phyloP scores from a whole-genome alignment of 2,113 vertebrate species.

The Grantiella picta region DNA sequence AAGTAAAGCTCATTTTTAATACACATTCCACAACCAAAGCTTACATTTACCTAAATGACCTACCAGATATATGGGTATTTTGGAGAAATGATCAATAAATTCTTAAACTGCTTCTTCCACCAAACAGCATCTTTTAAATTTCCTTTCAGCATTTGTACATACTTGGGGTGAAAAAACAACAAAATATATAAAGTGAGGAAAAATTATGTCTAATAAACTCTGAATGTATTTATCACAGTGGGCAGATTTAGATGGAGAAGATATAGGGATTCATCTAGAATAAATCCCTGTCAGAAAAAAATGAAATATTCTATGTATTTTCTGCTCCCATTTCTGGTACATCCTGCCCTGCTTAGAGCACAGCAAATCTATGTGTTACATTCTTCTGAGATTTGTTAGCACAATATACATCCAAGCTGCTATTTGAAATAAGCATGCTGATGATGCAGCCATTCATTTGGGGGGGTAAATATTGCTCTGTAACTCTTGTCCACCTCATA shows the following conservation, averaged over 20 bases:
- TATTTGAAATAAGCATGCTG: not conserved
- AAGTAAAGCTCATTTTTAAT: slow-evolving; percentile 15
- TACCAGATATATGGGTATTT: slow-evolving; percentile 9
- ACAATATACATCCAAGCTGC: not conserved
- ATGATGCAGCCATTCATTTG: not conserved
- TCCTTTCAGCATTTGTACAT: not conserved
- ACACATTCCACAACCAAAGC: not conserved
- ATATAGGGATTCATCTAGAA: not conserved
- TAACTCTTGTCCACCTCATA: not conserved
- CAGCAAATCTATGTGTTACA: not conserved
- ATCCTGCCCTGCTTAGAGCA: not conserved
- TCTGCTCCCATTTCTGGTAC: not conserved
- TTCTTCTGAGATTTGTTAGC: not conserved
- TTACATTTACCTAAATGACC: slow-evolving; percentile 16
- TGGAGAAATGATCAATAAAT: slow-evolving; percentile 23
- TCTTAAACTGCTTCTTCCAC: slow-evolving; percentile 10
- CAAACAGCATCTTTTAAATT: not conserved
- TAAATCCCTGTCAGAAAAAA: not conserved
- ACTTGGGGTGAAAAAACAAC: not conserved
- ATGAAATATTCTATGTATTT: not conserved
- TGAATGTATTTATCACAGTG: not conserved
- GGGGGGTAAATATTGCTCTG: not conserved
- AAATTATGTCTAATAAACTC: slow-evolving; percentile 47
- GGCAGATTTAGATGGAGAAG: slow-evolving; percentile 2
- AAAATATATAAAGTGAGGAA: not conserved